Evolutionary conservation across 2,888 invertebrate genomes (phyloP).

Genomic region (Zaprionus lineosus): DNA sequence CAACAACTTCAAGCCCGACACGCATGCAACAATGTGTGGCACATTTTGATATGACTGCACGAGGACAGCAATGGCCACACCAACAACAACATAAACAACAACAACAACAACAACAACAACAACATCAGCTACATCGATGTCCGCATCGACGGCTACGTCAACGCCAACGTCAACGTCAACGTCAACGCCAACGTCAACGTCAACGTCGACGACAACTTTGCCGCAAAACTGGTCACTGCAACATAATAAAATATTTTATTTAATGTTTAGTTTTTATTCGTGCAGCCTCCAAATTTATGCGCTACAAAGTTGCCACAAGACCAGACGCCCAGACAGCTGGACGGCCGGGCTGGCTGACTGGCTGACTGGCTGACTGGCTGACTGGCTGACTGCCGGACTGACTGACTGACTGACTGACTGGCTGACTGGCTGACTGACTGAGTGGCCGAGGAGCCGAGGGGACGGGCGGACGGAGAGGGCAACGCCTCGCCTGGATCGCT

Average conservation of each 20-base stretch:
- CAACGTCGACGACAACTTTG: slow-evolving; percentile 26
- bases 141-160: slow-evolving; percentile 19
- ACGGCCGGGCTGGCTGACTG: not conserved
- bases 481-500: slow-evolving; percentile 27
- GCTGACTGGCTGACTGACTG: slow-evolving; percentile 41
- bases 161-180: slow-evolving; percentile 3
- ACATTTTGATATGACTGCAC: slow-evolving; percentile 21
- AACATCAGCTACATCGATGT: slow-evolving; percentile 14
- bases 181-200: slow-evolving; percentile 5
- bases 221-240: slow-evolving; percentile 62
- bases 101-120: slow-evolving; percentile 16
- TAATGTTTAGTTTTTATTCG: slow-evolving; percentile 73
- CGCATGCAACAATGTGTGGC: slow-evolving; percentile 68
- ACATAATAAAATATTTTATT: slow-evolving; percentile 79
- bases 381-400: slow-evolving; percentile 10
- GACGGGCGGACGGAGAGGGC: slow-evolving; percentile 8
- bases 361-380: not conserved
- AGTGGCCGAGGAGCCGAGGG: not conserved
- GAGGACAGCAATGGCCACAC: slow-evolving; percentile 4
- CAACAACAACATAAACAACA: slow-evolving; percentile 1
- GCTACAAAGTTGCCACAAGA: slow-evolving; percentile 49
- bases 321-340: not conserved
- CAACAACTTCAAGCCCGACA: no score
- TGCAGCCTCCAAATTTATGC: slow-evolving; percentile 61
- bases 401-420: slow-evolving; percentile 25